A percentile compares a stretch with the other conserved stretches of the same genome.
Conservation (phyloP, 2,113 vertebrate genomes). For the Poeciliopsis prolifica region DNA sequence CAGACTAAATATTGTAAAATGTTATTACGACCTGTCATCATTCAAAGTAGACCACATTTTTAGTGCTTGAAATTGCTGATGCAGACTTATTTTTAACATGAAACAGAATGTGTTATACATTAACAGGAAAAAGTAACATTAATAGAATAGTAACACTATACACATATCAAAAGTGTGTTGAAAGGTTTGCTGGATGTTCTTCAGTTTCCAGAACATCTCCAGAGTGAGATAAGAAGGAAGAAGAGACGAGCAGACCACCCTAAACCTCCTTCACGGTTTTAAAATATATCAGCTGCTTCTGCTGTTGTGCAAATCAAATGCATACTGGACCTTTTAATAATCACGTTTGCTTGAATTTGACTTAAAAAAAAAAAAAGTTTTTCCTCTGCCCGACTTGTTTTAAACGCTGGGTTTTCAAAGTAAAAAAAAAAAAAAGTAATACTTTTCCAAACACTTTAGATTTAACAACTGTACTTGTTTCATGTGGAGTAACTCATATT, state of each 20-base stretch:
- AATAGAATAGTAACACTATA: background rate
- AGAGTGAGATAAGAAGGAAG: conserved; percentile 14
- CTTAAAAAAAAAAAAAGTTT: background rate
- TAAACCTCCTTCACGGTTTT: conserved; percentile 14
- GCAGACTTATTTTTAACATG: background rate
- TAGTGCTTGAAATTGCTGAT: background rate
- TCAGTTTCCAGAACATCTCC: conserved; percentile 7
- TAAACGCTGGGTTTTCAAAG: too few relatives aligned
- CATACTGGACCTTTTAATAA: background rate
- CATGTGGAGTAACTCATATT: background rate
- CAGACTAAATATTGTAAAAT: conserved; percentile 15
- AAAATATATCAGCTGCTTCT: conserved; percentile 50
- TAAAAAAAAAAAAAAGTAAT: background rate
- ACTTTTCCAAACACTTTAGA: background rate
- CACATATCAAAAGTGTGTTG: background rate
- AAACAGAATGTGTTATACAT: background rate
- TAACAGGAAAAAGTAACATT: background rate
- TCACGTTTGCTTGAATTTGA: background rate
- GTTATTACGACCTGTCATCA: conserved; percentile 21
- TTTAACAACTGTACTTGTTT: background rate
- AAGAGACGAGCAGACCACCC: conserved; percentile 4
- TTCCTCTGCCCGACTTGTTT: background rate
- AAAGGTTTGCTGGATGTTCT: background rate
- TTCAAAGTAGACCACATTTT: conserved; percentile 10
- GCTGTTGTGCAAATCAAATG: conserved; percentile 42